A percentile compares a stretch with the other conserved stretches of the same genome.
Conservation (phyloP, 2,797 vertebrate genomes). For the Pelobates cultripes region DNA sequence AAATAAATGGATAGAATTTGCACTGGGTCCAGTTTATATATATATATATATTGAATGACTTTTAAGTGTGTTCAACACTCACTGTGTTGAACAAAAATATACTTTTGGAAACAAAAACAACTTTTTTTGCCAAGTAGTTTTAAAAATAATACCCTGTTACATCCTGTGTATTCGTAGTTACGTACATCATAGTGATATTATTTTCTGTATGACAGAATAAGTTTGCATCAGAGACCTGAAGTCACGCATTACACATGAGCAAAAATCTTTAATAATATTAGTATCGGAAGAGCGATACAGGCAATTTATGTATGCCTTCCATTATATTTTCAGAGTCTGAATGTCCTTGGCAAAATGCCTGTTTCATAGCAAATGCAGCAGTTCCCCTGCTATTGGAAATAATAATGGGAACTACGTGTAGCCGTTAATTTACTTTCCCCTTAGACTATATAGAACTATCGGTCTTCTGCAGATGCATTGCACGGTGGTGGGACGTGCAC, state of each 20-base stretch:
- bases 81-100: too few species aligned
- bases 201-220: background rate
- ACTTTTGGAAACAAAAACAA: background rate
- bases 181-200: background rate
- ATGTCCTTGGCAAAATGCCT: background rate
- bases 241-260: background rate
- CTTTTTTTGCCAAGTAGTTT: too few species aligned
- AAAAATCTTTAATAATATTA: background rate
- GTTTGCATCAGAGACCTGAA: background rate
- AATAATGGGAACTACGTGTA: background rate
- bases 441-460: background rate
- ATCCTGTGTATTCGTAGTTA: background rate
- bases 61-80: too few species aligned
- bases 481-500: background rate
- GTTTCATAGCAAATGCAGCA: background rate
- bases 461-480: conserved; percentile 10
- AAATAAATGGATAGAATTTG: too few species aligned
- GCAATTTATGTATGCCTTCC: background rate
- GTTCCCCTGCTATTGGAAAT: background rate
- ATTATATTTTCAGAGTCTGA: background rate
- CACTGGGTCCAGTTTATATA: too few species aligned
- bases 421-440: background rate
- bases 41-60: too few species aligned
- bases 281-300: background rate
- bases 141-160: background rate